These are phyloP conservation scores for Tetraneura akinire DNA, from an alignment of 1,140 invertebrate species.

Conservation along the genomic window DNA sequence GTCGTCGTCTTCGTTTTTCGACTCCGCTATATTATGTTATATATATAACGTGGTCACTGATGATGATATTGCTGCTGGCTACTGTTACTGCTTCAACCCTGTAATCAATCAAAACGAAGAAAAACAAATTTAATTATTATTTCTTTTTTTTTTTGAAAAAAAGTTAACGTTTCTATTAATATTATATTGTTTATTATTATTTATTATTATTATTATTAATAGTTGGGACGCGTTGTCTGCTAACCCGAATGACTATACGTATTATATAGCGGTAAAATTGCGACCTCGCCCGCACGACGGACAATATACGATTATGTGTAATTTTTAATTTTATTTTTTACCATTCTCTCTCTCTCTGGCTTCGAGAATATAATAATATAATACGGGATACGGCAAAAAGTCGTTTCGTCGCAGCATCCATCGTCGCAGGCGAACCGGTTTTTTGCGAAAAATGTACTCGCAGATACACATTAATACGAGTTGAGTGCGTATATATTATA, in stretches of 20 bases:
- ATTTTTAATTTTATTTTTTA: neutral
- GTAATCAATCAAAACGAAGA: too few relatives aligned
- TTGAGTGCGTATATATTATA: neutral
- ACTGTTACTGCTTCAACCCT: neutral
- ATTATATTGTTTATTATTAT: too few relatives aligned
- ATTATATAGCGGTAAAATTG: neutral
- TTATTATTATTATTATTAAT: too few relatives aligned
- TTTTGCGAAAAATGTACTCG: neutral
- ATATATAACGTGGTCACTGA: too few relatives aligned
- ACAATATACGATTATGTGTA: neutral
- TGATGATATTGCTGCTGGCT: neutral
- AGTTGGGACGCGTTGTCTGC: too few relatives aligned
- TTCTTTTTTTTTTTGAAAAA: too few relatives aligned
- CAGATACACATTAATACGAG: neutral
- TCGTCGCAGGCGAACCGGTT: neutral
- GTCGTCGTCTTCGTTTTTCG: neutral
- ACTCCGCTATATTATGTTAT: neutral
- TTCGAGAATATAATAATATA: too few relatives aligned
- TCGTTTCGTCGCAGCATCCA: neutral
- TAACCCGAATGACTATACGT: too few relatives aligned
- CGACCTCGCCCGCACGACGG: neutral
- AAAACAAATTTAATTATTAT: neutral
- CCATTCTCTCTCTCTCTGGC: neutral
- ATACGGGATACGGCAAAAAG: neutral
- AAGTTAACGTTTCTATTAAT: too few relatives aligned